A percentile compares a stretch with the other conserved stretches of the same genome.
Evolutionary conservation across 2,888 invertebrate species (phyloP).

Genomic region (Tubulanus polymorphus): DNA sequence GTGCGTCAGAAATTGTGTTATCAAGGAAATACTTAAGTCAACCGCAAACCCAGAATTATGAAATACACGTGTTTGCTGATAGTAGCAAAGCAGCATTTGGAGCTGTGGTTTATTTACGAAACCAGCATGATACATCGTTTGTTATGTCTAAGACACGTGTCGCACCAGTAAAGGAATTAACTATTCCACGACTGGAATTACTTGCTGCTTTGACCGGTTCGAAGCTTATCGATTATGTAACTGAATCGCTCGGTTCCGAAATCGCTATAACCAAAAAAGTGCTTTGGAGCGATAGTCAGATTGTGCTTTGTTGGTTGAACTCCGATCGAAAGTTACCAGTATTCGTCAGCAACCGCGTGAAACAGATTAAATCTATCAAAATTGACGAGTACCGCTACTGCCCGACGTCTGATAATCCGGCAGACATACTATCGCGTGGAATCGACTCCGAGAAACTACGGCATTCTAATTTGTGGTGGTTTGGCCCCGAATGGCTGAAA

Average conservation of each 20-base stretch:
- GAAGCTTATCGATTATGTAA: background rate
- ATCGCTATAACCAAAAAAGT: background rate
- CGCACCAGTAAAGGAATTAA: background rate
- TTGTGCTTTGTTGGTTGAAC: background rate
- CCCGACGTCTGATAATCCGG: background rate
- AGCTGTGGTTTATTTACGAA: background rate
- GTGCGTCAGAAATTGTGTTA: background rate
- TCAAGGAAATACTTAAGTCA: background rate
- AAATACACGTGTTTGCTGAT: background rate
- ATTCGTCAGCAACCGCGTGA: background rate
- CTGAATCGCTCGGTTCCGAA: background rate
- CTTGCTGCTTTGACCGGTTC: background rate
- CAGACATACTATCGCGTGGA: background rate
- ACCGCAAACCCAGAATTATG: background rate
- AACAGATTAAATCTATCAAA: background rate
- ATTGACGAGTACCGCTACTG: background rate
- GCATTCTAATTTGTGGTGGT: background rate
- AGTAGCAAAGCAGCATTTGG: background rate
- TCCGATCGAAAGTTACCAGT: background rate
- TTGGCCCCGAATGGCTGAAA: background rate
- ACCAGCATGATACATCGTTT: background rate
- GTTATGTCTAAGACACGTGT: background rate
- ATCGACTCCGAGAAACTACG: background rate
- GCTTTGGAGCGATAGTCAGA: slow-evolving; percentile 1
- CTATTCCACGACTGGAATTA: background rate